Evolutionary conservation across 2,113 vertebrate species (phyloP).

Genomic region (Amphilophus citrinellus): DNA sequence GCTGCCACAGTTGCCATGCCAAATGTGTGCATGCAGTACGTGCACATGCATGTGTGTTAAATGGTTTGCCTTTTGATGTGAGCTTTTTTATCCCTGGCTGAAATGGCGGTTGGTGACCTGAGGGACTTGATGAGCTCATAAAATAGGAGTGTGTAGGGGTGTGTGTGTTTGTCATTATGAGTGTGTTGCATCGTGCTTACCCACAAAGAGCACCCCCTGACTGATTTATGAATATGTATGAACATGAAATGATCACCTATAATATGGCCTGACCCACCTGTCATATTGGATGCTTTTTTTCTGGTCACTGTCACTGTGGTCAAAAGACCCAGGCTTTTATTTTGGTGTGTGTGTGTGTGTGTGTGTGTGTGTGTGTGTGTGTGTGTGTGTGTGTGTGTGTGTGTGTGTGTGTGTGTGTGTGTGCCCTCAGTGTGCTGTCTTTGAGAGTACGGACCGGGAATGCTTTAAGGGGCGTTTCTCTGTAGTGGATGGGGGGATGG

Average conservation of each 20-base stretch:
- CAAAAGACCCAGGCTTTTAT: slow-evolving; percentile 44
- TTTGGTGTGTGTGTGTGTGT: slow-evolving; percentile 42
- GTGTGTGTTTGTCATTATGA: neutral
- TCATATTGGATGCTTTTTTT: slow-evolving; percentile 34
- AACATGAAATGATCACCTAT: slow-evolving; percentile 65
- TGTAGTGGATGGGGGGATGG: slow-evolving; percentile 73
- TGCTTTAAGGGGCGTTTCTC: slow-evolving; percentile 77
- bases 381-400: slow-evolving; percentile 37
- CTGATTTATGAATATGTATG: slow-evolving; percentile 67
- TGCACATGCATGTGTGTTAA: slow-evolving; percentile 60
- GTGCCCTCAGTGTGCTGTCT: slow-evolving; percentile 45
- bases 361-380: neutral
- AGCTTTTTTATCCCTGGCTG: slow-evolving; percentile 77
- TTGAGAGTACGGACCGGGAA: slow-evolving; percentile 67
- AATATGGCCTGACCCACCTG: slow-evolving; percentile 49
- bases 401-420: slow-evolving; percentile 32
- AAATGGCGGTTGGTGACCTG: slow-evolving; percentile 80
- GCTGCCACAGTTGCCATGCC: slow-evolving; percentile 67
- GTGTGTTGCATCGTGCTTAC: slow-evolving; percentile 79
- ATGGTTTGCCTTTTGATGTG: slow-evolving; percentile 76
- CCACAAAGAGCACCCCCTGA: slow-evolving; percentile 42
- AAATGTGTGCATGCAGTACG: slow-evolving; percentile 43
- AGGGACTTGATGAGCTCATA: slow-evolving; percentile 83
- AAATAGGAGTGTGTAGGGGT: slow-evolving; percentile 65
- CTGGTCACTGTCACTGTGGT: slow-evolving; percentile 40